Evolutionary conservation across 2,888 invertebrate genomes (phyloP).

Genomic region (Macroteleia sp.): DNA sequence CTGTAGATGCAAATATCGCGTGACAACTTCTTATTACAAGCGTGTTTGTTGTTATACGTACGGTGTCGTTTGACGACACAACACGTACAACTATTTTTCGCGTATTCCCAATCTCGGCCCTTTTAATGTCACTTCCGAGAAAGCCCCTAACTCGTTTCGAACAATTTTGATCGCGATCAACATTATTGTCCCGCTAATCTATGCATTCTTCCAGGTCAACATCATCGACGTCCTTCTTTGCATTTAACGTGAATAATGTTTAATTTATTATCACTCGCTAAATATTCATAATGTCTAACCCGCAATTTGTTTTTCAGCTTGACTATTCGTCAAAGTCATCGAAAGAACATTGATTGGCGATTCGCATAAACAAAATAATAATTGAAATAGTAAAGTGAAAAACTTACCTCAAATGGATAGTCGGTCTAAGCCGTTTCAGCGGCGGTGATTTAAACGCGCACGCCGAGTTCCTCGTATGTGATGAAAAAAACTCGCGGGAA

Average conservation of each 20-base stretch:
- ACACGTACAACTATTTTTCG: slow-evolving; percentile 34
- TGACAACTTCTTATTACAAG: slow-evolving; percentile 51
- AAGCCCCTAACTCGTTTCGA: not conserved
- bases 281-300: not conserved
- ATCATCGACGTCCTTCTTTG: not conserved
- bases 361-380: not conserved
- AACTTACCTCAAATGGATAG: slow-evolving; percentile 17
- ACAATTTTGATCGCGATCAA: slow-evolving; percentile 25
- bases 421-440: not conserved
- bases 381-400: not conserved
- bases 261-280: not conserved
- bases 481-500: slow-evolving; percentile 30
- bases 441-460: slow-evolving; percentile 23
- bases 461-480: not conserved
- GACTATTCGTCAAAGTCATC: not conserved
- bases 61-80: slow-evolving; percentile 33
- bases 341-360: slow-evolving; percentile 34
- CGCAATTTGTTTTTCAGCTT: slow-evolving; percentile 9
- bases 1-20: slow-evolving; percentile 64
- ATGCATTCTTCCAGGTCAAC: slow-evolving; percentile 6
- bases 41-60: slow-evolving; percentile 42
- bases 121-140: slow-evolving; percentile 28
- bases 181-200: slow-evolving; percentile 20
- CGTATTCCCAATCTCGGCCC: slow-evolving; percentile 30
- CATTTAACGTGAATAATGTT: slow-evolving; percentile 7